phyloP scores from a whole-genome alignment of 2,797 vertebrate species.

The Benthosema pterotum region DNA sequence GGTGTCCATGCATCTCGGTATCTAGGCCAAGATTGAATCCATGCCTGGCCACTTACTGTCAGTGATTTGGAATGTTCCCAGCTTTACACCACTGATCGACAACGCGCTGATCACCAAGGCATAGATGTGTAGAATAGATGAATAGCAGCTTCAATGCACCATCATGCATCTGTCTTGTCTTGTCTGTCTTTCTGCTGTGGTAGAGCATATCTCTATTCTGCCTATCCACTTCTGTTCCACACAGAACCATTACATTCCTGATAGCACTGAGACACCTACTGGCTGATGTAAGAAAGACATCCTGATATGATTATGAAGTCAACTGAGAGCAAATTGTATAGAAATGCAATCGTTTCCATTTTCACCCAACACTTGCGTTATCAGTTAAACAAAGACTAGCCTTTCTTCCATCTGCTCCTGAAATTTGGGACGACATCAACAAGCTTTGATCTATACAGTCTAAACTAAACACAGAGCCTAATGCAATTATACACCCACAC shows the following conservation, averaged over 20 bases:
- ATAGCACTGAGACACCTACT: slow-evolving; percentile 66
- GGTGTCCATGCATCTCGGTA: slow-evolving; percentile 13
- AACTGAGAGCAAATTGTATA: not conserved
- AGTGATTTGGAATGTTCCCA: not conserved
- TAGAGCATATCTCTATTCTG: slow-evolving; percentile 45
- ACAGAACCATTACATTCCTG: slow-evolving; percentile 13
- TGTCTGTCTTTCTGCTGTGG: slow-evolving; percentile 25
- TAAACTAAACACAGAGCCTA: not conserved
- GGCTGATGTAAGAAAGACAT: slow-evolving; percentile 27
- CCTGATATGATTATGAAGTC: not conserved
- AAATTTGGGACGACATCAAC: not conserved
- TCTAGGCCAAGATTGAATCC: slow-evolving; percentile 22
- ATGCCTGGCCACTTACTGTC: slow-evolving; percentile 21
- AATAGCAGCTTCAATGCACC: not conserved
- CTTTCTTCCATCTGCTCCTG: not conserved
- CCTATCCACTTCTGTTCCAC: not conserved
- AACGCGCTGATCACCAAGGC: slow-evolving; percentile 13
- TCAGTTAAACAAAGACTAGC: not conserved
- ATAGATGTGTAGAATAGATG: slow-evolving; percentile 36
- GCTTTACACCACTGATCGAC: slow-evolving; percentile 23
- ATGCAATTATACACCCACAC: not conserved
- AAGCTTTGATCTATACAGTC: not conserved
- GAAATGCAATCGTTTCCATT: not conserved
- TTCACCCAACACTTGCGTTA: not conserved
- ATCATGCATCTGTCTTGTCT: no score